A percentile compares a stretch with the other conserved stretches of the same genome.
These are phyloP conservation scores for Melanotaenia duboulayi DNA, from an alignment of 2,113 vertebrate species.

Conservation along the genomic window DNA sequence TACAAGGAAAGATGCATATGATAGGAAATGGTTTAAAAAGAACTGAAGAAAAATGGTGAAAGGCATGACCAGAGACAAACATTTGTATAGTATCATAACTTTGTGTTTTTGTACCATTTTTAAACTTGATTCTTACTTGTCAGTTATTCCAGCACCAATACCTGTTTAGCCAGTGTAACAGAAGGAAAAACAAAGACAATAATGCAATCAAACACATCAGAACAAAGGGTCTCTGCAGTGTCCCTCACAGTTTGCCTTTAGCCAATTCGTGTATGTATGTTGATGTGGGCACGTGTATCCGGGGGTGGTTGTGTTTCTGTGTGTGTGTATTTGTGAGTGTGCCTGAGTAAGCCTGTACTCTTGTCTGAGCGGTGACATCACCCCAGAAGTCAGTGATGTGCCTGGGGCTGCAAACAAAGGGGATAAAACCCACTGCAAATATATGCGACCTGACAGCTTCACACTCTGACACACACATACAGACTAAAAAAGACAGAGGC, in stretches of 20 bases:
- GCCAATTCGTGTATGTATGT: conserved; percentile 57
- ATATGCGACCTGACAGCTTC: conserved; percentile 80
- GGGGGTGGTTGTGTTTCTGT: conserved; percentile 24
- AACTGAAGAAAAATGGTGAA: not conserved
- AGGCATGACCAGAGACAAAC: conserved; percentile 12
- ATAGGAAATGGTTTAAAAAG: not conserved
- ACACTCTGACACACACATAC: conserved; percentile 46
- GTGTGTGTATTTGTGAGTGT: conserved; percentile 31
- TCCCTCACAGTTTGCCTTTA: conserved; percentile 49
- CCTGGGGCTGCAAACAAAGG: conserved; percentile 66
- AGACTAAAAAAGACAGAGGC: conserved; percentile 6
- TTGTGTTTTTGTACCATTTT: not conserved
- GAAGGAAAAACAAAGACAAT: conserved; percentile 28
- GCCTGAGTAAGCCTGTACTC: conserved; percentile 59
- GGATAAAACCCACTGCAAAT: conserved; percentile 63
- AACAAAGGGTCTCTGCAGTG: conserved; percentile 40
- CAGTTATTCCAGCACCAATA: not conserved
- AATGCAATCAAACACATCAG: conserved; percentile 35
- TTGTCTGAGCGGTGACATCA: conserved; percentile 76
- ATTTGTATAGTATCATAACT: conserved; percentile 19
- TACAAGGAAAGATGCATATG: not conserved
- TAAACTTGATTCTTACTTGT: conserved; percentile 19
- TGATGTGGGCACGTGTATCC: conserved; percentile 53
- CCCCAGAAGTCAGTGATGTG: conserved; percentile 66
- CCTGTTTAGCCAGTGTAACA: not conserved